A percentile compares a stretch with the other conserved stretches of the same genome.
Evolutionary conservation across 2,797 vertebrate species (phyloP).

Genomic region (Eutrigla gurnardus): DNA sequence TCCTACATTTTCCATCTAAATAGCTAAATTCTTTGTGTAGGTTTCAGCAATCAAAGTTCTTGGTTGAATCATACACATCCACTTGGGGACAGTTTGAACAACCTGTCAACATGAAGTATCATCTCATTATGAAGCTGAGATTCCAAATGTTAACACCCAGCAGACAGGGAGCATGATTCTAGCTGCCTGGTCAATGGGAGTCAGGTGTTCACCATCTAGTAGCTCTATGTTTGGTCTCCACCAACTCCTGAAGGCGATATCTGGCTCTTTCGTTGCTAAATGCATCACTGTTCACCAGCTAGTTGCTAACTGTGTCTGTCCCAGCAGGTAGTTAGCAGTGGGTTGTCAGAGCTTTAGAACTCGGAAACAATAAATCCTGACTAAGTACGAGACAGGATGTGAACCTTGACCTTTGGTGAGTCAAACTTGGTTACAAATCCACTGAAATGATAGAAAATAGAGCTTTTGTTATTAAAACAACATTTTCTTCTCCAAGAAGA

Average conservation of each 20-base stretch:
- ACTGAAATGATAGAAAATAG: neutral
- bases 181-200: neutral
- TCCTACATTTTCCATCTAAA: neutral
- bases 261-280: constrained; percentile 2
- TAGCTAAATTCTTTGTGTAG: neutral
- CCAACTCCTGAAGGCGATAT: neutral
- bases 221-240: neutral
- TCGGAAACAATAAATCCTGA: neutral
- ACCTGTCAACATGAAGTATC: neutral
- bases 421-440: neutral
- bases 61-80: neutral
- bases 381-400: neutral
- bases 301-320: neutral
- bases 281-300: neutral
- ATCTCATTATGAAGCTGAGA: neutral
- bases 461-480: neutral
- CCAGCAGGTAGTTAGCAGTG: neutral
- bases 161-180: neutral
- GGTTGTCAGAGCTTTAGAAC: neutral
- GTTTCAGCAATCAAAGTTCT: neutral
- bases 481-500: neutral
- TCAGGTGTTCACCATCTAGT: neutral
- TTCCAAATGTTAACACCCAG: neutral
- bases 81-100: neutral
- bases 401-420: neutral